Percentiles rank a stretch among this genome's conserved stretches.
Conservation (phyloP, 2,797 vertebrate genomes). For the Poeciliopsis presidionis region DNA sequence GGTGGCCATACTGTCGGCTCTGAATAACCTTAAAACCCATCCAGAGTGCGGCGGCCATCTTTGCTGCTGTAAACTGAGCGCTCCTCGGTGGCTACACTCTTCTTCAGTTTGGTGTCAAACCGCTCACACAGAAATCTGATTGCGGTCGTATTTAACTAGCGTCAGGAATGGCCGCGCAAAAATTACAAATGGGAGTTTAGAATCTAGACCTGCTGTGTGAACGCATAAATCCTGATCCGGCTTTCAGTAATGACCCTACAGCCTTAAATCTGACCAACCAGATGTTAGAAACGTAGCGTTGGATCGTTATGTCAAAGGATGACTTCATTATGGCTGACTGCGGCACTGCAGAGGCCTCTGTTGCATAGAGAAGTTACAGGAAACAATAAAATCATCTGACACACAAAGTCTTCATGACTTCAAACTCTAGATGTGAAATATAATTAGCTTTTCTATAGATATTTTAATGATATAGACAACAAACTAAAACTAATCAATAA, state of each 20-base stretch:
- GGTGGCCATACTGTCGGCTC: too few species aligned
- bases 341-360: constrained; percentile 42
- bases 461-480: constrained; percentile 29
- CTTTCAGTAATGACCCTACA: too few species aligned
- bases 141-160: too few species aligned
- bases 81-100: too few species aligned
- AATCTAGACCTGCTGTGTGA: too few species aligned
- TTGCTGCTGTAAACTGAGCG: too few species aligned
- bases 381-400: constrained; percentile 37
- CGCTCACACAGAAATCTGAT: too few species aligned
- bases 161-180: too few species aligned
- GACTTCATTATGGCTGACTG: constrained; percentile 1
- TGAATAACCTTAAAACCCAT: too few species aligned
- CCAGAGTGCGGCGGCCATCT: too few species aligned
- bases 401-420: constrained; percentile 32
- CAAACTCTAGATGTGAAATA: constrained; percentile 17
- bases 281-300: background rate
- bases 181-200: too few species aligned
- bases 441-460: constrained; percentile 22
- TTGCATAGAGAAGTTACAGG: constrained; percentile 69
- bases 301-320: constrained; percentile 18
- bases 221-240: background rate
- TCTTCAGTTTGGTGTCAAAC: too few species aligned
- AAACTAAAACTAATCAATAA: constrained; percentile 15
- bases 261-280: background rate